Evolutionary conservation across 1,140 invertebrate species (phyloP).

Genomic region (Formica exsecta): DNA sequence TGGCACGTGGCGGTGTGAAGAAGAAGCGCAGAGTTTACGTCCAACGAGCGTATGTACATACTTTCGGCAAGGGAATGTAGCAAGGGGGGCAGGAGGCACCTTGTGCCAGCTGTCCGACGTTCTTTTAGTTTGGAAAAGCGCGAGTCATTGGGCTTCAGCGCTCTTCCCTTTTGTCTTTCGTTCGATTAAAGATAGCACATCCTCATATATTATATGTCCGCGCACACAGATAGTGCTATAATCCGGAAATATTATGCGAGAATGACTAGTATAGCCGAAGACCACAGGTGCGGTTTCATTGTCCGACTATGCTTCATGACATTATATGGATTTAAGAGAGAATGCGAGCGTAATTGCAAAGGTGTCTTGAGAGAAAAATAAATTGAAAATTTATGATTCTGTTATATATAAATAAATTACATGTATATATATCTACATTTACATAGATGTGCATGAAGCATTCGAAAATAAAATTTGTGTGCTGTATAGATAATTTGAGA

Average conservation of each 20-base stretch:
- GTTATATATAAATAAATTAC: background rate
- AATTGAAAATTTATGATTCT: background rate
- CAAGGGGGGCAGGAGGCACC: constrained; percentile 25
- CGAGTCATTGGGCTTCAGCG: constrained; percentile 38
- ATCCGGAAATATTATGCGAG: no score
- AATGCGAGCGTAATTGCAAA: no score
- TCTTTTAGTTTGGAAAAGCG: constrained; percentile 43
- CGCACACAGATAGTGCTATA: background rate
- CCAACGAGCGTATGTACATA: background rate
- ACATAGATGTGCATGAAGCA: background rate
- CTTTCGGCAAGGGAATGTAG: constrained; percentile 28
- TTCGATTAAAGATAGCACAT: constrained; percentile 41
- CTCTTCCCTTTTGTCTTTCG: constrained; percentile 28
- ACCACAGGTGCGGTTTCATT: background rate
- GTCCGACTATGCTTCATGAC: background rate
- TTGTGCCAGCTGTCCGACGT: constrained; percentile 56
- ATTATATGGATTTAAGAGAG: no score
- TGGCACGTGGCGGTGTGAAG: background rate
- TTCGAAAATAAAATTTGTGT: background rate
- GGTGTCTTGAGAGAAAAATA: background rate
- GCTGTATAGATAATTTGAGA: background rate
- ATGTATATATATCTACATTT: background rate
- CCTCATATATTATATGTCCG: background rate
- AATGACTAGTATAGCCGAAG: background rate
- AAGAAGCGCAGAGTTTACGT: background rate